Percentiles rank a stretch among this genome's conserved stretches.
These are phyloP conservation scores for Temnothorax curvispinosus DNA, from an alignment of 1,140 invertebrate species.

Conservation along the genomic window DNA sequence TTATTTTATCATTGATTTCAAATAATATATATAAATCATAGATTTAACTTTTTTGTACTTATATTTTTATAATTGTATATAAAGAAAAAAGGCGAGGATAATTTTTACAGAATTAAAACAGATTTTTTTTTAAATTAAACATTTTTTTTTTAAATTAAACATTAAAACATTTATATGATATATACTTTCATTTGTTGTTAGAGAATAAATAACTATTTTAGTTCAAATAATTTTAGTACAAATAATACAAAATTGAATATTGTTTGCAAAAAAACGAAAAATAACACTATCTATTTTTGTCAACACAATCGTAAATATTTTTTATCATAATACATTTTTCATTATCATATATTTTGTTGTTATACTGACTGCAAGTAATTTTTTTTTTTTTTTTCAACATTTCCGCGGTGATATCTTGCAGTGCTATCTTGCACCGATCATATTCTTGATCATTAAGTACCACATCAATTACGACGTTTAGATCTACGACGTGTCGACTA, in stretches of 20 bases:
- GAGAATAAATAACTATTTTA: background rate
- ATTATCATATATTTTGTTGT: background rate
- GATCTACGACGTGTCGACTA: constrained; percentile 58
- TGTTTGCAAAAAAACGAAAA: background rate
- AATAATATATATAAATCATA: background rate
- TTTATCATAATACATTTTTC: background rate
- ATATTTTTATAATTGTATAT: background rate
- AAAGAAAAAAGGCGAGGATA: too few species aligned
- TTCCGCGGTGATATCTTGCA: background rate
- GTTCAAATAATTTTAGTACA: background rate
- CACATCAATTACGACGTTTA: constrained; percentile 59
- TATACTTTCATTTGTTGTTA: background rate
- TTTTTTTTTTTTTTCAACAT: background rate
- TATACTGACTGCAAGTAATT: background rate
- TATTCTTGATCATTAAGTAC: constrained; percentile 48
- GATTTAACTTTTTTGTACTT: background rate
- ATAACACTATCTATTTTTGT: background rate
- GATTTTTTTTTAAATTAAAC: too few species aligned
- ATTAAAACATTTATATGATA: too few species aligned
- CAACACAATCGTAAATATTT: background rate
- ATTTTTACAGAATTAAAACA: background rate
- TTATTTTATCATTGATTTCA: background rate
- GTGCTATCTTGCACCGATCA: constrained; percentile 26
- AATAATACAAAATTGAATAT: background rate
- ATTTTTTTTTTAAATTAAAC: too few species aligned